Percentiles rank a stretch among this genome's conserved stretches.
These are phyloP conservation scores for Sipha maydis DNA, from an alignment of 2,888 invertebrate genomes.

Conservation along the genomic window DNA sequence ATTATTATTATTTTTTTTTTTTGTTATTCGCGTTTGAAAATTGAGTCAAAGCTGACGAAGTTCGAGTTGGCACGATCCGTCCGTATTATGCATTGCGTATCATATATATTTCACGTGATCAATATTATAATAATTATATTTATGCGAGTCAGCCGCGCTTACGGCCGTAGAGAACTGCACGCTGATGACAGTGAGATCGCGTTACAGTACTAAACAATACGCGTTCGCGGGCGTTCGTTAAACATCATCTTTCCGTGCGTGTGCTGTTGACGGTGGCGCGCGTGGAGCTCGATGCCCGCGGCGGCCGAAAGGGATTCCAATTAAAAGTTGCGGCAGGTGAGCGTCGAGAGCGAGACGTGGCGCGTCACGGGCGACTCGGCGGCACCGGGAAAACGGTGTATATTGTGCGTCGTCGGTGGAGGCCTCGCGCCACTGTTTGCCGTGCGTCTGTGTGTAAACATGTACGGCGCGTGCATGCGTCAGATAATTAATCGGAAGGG, in stretches of 20 bases:
- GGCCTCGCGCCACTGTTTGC: background rate
- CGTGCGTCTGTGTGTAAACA: background rate
- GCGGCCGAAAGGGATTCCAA: constrained; percentile 47
- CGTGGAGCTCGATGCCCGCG: background rate
- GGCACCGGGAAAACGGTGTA: background rate
- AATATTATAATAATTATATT: too few species aligned
- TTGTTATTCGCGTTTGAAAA: too few species aligned
- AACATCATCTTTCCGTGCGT: background rate
- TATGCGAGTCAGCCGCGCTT: too few species aligned
- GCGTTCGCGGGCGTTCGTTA: background rate
- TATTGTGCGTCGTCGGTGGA: background rate
- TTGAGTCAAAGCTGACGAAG: too few species aligned
- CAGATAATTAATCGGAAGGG: constrained; percentile 55
- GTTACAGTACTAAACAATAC: background rate
- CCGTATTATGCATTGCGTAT: too few species aligned
- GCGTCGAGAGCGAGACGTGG: constrained; percentile 8
- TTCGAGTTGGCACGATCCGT: too few species aligned
- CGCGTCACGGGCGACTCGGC: constrained; percentile 27
- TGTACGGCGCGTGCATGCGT: background rate
- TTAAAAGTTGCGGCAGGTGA: constrained; percentile 60
- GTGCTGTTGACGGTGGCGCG: background rate
- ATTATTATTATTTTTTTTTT: too few species aligned
- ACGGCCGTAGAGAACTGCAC: background rate
- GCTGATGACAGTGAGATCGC: background rate
- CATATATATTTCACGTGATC: too few species aligned